Percentiles rank a stretch among this genome's conserved stretches.
phyloP scores from a whole-genome alignment of 30 jellyfish, hydroid and myxozoan species.

The Clytia hemisphaerica region DNA sequence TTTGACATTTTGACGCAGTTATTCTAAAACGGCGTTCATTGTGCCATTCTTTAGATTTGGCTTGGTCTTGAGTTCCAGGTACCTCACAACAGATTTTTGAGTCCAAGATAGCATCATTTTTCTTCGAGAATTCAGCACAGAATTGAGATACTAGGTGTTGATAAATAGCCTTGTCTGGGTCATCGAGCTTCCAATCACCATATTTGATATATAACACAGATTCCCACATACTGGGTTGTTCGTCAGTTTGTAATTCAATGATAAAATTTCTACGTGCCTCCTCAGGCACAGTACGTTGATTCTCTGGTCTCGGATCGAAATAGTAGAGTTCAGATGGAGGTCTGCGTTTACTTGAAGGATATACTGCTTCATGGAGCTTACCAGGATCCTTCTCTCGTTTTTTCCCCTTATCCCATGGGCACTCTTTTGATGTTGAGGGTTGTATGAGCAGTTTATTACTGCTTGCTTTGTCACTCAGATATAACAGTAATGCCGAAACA shows the following conservation, averaged over 20 bases:
- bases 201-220: not conserved
- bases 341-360: constrained; percentile 31
- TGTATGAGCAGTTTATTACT: constrained; percentile 17
- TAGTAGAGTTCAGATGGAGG: constrained; percentile 8
- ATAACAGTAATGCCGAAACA: constrained; percentile 47
- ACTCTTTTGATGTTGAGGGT: constrained; percentile 56
- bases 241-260: not conserved
- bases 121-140: not conserved
- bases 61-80: not conserved
- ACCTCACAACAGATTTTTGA: too few relatives aligned
- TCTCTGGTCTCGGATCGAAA: constrained; percentile 65
- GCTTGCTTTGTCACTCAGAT: constrained; percentile 40
- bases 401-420: constrained; percentile 52
- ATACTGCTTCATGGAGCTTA: constrained; percentile 31
- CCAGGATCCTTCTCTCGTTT: constrained; percentile 34
- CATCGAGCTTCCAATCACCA: not conserved
- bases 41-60: not conserved
- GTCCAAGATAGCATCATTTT: too few relatives aligned
- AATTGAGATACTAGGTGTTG: not conserved
- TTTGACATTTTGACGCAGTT: constrained; percentile 19
- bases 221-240: constrained; percentile 21
- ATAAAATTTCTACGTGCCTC: not conserved
- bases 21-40: not conserved
- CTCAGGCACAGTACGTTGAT: constrained; percentile 15
- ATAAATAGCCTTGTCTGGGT: not conserved